These are phyloP conservation scores for Meriones psammophilus DNA, from an alignment of 2,797 vertebrate species.

Conservation along the genomic window DNA sequence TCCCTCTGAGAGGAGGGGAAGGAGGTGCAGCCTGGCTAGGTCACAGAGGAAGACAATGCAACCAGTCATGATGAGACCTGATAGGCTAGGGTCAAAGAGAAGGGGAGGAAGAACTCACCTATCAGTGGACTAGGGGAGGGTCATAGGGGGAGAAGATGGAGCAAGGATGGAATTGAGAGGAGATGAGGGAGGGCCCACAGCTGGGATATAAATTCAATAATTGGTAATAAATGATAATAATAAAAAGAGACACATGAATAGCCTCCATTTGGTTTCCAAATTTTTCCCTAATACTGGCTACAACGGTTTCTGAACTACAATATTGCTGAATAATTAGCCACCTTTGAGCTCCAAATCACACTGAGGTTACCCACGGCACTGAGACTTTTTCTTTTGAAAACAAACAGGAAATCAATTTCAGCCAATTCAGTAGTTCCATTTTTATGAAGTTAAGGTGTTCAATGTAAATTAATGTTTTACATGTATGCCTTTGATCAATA, in stretches of 20 bases:
- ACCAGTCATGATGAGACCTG: too few relatives aligned
- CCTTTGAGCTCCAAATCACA: constrained; percentile 68
- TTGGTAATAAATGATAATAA: too few relatives aligned
- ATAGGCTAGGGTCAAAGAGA: too few relatives aligned
- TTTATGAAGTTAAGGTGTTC: constrained; percentile 87
- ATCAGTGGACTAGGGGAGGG: too few relatives aligned
- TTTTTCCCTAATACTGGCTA: constrained; percentile 64
- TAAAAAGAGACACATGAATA: constrained; percentile 7
- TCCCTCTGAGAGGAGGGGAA: too few relatives aligned
- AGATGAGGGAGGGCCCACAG: too few relatives aligned
- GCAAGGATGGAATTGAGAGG: too few relatives aligned
- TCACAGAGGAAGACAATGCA: too few relatives aligned
- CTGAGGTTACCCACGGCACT: constrained; percentile 28
- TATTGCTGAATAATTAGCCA: constrained; percentile 84
- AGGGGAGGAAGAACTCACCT: too few relatives aligned
- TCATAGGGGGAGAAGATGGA: too few relatives aligned
- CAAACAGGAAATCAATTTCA: constrained; percentile 86
- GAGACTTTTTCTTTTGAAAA: constrained; percentile 86
- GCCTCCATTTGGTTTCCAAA: constrained; percentile 47
- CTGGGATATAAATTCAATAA: too few relatives aligned
- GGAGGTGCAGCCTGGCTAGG: too few relatives aligned
- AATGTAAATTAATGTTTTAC: constrained; percentile 89
- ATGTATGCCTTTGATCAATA: constrained; percentile 87
- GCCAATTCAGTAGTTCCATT: constrained; percentile 86
- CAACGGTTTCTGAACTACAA: constrained; percentile 71